A percentile compares a stretch with the other conserved stretches of the same genome.
phyloP scores from a whole-genome alignment of 2,888 invertebrate genomes.

The Sminthurinus aureus region DNA sequence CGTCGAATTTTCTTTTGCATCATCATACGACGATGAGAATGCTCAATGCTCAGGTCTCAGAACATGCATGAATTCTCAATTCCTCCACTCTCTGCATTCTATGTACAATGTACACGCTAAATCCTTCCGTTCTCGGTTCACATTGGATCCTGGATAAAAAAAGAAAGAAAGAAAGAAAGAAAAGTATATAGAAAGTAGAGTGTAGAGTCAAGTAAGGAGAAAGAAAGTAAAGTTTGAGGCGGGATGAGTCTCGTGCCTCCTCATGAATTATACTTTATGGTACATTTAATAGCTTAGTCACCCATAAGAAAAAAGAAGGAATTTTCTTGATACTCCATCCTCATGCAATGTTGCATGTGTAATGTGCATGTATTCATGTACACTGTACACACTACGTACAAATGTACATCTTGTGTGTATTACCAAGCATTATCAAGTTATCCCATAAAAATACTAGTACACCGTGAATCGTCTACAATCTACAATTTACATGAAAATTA shows the following conservation, averaged over 20 bases:
- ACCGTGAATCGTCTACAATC: too few relatives aligned
- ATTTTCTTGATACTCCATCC: not conserved
- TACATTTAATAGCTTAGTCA: constrained; percentile 35
- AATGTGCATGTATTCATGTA: not conserved
- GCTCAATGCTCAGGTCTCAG: too few relatives aligned
- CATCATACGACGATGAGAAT: too few relatives aligned
- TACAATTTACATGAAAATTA: too few relatives aligned
- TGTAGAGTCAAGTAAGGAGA: not conserved
- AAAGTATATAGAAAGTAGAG: not conserved
- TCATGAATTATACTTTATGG: constrained; percentile 31
- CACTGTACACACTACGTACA: constrained; percentile 1
- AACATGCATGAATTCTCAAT: too few relatives aligned
- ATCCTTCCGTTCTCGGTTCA: too few relatives aligned
- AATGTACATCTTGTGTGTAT: not conserved
- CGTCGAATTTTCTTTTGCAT: not conserved
- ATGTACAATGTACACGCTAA: not conserved
- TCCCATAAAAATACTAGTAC: not conserved
- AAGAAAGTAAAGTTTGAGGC: not conserved
- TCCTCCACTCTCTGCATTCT: too few relatives aligned
- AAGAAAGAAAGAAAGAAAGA: not conserved
- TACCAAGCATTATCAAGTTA: not conserved
- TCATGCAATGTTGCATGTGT: too few relatives aligned
- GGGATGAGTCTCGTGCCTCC: not conserved
- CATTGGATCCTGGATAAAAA: not conserved
- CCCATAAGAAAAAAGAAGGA: constrained; percentile 34